Evolutionary conservation across 2,888 invertebrate genomes (phyloP).

Genomic region (Notodonta dromedarius): DNA sequence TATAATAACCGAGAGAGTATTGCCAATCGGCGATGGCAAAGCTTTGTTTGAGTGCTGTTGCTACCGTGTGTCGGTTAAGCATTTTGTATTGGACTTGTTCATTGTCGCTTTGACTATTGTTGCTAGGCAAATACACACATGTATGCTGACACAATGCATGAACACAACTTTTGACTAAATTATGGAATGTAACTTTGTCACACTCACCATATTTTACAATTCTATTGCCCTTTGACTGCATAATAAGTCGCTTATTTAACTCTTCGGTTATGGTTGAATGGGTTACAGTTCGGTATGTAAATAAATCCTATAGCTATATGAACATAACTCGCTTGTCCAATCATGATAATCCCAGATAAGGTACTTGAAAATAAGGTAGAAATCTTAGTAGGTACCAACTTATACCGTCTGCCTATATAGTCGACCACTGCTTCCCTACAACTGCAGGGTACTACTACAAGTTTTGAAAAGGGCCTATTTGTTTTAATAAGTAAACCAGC

Average conservation of each 20-base stretch:
- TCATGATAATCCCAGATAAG: neutral
- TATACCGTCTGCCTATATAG: neutral
- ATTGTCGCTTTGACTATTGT: constrained; percentile 22
- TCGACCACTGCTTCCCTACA: neutral
- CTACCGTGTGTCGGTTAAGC: constrained; percentile 23
- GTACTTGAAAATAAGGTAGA: neutral
- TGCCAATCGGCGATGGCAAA: constrained; percentile 42
- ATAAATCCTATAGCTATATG: too few relatives aligned
- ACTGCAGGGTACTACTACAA: neutral
- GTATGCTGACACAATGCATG: neutral
- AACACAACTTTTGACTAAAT: constrained; percentile 1
- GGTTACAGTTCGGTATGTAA: neutral
- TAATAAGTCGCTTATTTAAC: constrained; percentile 4
- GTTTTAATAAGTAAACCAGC: neutral
- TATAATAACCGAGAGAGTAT: constrained; percentile 45
- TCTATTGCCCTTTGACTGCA: neutral
- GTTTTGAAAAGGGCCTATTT: neutral
- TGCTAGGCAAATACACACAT: constrained; percentile 27
- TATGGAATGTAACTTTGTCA: constrained; percentile 1
- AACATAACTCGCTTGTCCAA: neutral
- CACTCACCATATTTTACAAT: neutral
- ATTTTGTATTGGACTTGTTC: constrained; percentile 25
- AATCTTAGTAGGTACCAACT: neutral
- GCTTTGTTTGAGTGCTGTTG: constrained; percentile 37
- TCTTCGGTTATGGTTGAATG: neutral